phyloP scores from a whole-genome alignment of 2,888 invertebrate species.

The Dryococelus australis region DNA sequence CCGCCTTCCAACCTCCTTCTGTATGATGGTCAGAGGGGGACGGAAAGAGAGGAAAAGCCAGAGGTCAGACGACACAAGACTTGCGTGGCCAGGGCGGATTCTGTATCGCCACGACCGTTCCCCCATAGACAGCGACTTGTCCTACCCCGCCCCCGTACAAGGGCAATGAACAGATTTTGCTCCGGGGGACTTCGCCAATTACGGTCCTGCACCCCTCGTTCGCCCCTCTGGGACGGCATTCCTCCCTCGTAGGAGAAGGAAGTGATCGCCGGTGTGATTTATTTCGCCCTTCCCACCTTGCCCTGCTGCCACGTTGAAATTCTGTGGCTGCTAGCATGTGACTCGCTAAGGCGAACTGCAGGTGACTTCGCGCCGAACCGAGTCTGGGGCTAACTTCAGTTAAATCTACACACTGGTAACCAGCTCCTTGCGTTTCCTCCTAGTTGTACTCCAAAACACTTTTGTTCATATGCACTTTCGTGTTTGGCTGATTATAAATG shows the following conservation, averaged over 20 bases:
- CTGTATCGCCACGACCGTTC: neutral
- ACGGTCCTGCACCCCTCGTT: neutral
- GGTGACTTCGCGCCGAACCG: no score
- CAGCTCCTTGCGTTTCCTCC: no score
- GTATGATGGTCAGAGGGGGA: neutral
- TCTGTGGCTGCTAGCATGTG: no score
- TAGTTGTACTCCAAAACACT: no score
- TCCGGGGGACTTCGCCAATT: neutral
- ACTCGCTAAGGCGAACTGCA: no score
- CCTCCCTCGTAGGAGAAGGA: neutral
- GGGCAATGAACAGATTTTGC: neutral
- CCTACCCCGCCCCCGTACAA: neutral
- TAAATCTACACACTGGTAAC: no score
- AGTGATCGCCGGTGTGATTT: constrained; percentile 1
- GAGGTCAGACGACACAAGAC: neutral
- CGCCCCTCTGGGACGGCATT: neutral
- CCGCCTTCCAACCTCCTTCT: neutral
- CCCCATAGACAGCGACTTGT: no score
- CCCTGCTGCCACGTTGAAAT: neutral
- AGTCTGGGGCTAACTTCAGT: no score
- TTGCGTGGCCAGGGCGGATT: neutral
- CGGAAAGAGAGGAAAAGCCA: neutral
- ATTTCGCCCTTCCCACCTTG: no score
- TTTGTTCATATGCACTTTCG: no score
- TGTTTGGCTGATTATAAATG: no score